A percentile compares a stretch with the other conserved stretches of the same genome.
phyloP scores from a whole-genome alignment of 2,113 vertebrate species.

The Scomber japonicus region DNA sequence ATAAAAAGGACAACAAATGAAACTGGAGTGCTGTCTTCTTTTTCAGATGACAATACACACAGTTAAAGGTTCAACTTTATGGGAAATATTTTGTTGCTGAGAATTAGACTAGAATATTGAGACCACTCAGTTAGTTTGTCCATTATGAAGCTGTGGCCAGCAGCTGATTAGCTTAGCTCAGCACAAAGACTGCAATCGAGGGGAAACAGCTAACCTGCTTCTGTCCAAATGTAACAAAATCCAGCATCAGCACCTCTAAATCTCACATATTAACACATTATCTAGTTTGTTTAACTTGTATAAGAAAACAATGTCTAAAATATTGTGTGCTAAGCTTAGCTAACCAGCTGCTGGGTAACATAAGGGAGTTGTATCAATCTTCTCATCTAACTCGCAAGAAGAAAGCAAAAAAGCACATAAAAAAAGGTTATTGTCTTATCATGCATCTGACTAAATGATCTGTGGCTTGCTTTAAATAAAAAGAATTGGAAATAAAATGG shows the following conservation, averaged over 20 bases:
- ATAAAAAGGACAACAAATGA: constrained; percentile 87
- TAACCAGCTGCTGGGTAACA: no score
- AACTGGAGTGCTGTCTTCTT: constrained; percentile 59
- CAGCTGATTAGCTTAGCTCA: neutral
- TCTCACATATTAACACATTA: no score
- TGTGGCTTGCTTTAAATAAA: constrained; percentile 19
- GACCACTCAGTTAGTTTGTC: no score
- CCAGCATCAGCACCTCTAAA: no score
- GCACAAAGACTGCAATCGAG: no score
- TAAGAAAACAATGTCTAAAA: no score
- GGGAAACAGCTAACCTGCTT: no score
- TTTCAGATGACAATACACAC: constrained; percentile 5
- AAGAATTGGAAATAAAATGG: constrained; percentile 54
- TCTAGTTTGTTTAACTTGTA: no score
- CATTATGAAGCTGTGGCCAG: no score
- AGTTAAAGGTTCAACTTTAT: neutral
- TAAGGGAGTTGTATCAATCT: neutral
- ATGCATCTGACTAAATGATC: neutral
- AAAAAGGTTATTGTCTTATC: neutral
- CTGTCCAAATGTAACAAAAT: no score
- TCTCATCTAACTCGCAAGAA: neutral
- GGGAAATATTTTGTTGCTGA: neutral
- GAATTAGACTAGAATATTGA: neutral
- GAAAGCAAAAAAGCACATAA: neutral
- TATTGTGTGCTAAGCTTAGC: no score